These are phyloP conservation scores for Columbina picui DNA, from an alignment of 2,113 vertebrate species.

Conservation along the genomic window DNA sequence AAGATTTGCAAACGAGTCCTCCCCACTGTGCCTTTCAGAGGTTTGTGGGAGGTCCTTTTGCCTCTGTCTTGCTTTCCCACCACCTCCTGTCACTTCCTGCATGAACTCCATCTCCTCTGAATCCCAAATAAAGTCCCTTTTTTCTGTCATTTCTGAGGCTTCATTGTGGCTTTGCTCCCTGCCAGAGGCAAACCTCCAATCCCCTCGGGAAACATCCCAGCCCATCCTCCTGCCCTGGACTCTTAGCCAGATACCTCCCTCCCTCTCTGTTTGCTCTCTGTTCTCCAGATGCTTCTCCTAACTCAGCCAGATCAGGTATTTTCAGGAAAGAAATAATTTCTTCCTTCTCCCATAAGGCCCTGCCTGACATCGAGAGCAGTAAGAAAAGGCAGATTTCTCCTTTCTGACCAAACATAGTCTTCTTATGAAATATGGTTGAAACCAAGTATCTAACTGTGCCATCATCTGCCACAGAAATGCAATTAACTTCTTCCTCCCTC, in stretches of 20 bases:
- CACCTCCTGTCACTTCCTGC: conserved; percentile 5
- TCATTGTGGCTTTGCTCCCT: conserved; percentile 17
- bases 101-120: not conserved
- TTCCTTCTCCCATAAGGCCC: not conserved
- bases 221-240: not conserved
- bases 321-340: not conserved
- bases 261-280: not conserved
- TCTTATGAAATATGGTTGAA: not conserved
- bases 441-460: not conserved
- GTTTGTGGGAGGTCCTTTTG: conserved; percentile 28
- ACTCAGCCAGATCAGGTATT: not conserved
- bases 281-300: not conserved
- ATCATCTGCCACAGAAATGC: not conserved
- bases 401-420: not conserved
- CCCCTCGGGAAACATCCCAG: conserved; percentile 19
- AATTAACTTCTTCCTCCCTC: not conserved
- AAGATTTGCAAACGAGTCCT: conserved; percentile 3
- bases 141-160: not conserved
- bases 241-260: not conserved
- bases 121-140: not conserved
- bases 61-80: not conserved
- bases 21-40: conserved; percentile 33
- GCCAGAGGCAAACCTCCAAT: conserved; percentile 31
- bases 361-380: not conserved
- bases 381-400: not conserved